Conservation (phyloP, 2,113 vertebrate species). For the Brachyhypopomus gauderio region DNA sequence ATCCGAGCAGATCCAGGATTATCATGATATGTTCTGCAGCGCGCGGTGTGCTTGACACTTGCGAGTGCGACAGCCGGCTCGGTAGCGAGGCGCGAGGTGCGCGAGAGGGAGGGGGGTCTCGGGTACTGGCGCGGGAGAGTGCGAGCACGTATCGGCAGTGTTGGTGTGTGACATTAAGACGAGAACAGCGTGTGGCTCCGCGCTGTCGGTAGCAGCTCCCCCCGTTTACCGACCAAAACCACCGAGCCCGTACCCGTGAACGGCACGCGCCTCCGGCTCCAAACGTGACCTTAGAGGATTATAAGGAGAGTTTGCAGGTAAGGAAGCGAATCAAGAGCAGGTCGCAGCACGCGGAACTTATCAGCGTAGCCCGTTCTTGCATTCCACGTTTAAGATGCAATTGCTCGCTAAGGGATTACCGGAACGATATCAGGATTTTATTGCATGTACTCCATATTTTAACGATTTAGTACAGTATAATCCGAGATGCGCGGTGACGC, state of each 20-base stretch:
- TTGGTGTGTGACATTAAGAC: slow-evolving; percentile 75
- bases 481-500: no score
- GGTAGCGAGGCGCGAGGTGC: no score
- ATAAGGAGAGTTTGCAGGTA: not conserved
- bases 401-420: not conserved
- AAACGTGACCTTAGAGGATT: not conserved
- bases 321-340: not conserved
- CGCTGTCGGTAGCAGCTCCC: slow-evolving; percentile 43
- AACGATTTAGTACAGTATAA: no score
- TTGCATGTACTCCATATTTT: no score
- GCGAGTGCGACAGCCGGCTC: no score
- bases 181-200: slow-evolving; percentile 58
- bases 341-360: not conserved
- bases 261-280: no score
- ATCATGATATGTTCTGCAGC: no score
- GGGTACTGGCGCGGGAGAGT: slow-evolving; percentile 58
- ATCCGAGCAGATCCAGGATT: no score
- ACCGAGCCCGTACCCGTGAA: slow-evolving; percentile 1
- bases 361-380: no score
- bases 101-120: slow-evolving; percentile 55
- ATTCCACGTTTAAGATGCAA: no score
- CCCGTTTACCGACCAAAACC: slow-evolving; percentile 2
- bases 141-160: slow-evolving; percentile 56
- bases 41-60: no score
- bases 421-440: no score